These are phyloP conservation scores for Drosophila oshimai DNA, from an alignment of 1,140 invertebrate species.

Conservation along the genomic window DNA sequence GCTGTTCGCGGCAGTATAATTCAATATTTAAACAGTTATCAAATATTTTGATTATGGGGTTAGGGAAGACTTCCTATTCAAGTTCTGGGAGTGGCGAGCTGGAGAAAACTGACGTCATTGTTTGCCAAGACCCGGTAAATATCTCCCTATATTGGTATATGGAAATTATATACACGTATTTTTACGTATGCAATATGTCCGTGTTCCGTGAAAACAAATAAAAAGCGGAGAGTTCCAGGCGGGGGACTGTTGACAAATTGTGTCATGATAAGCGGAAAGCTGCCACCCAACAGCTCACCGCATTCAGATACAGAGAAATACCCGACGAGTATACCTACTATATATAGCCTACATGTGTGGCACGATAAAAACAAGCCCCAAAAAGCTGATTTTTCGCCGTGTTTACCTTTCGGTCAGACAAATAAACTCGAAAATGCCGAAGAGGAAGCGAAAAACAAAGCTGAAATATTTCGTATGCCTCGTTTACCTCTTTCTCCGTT, in stretches of 20 bases:
- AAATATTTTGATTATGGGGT: background rate
- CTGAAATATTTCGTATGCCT: conserved; percentile 5
- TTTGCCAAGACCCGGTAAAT: conserved; percentile 39
- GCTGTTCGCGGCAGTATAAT: conserved; percentile 38
- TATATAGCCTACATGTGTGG: conserved; percentile 6
- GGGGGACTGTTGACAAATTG: conserved; percentile 52
- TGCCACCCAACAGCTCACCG: background rate
- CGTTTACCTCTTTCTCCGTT: background rate
- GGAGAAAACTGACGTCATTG: conserved; percentile 62
- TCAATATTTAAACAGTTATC: conserved; percentile 37
- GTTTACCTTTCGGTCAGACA: conserved; percentile 35
- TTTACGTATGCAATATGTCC: conserved; percentile 10
- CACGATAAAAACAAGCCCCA: conserved; percentile 18
- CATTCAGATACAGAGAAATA: conserved; percentile 18
- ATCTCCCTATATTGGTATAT: conserved; percentile 20
- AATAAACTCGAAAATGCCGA: conserved; percentile 30
- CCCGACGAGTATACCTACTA: background rate
- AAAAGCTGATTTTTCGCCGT: conserved; percentile 21
- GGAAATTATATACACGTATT: conserved; percentile 28
- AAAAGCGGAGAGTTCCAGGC: conserved; percentile 15
- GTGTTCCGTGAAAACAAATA: conserved; percentile 48
- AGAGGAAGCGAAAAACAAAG: conserved; percentile 9
- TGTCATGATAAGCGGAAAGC: conserved; percentile 46
- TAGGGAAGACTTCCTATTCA: background rate
- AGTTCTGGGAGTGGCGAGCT: conserved; percentile 9